Evolutionary conservation across 2,797 vertebrate species (phyloP).

Genomic region (Neostethus bicornis): DNA sequence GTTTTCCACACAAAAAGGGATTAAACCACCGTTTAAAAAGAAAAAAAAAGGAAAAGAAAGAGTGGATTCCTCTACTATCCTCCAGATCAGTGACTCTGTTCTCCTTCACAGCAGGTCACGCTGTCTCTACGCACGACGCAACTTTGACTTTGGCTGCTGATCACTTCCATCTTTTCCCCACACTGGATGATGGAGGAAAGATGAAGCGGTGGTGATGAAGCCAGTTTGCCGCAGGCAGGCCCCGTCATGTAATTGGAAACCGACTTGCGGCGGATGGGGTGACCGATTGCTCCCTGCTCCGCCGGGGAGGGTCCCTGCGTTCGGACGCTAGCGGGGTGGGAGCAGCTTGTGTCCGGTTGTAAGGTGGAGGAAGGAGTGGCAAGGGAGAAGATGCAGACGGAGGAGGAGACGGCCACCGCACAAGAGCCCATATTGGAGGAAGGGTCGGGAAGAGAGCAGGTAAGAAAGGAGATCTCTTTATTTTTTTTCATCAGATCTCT

Average conservation of each 20-base stretch:
- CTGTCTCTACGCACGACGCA: constrained; percentile 41
- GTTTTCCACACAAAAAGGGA: too few species aligned
- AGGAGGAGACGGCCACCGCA: constrained; percentile 81
- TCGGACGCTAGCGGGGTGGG: constrained; percentile 74
- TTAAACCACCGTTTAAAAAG: too few species aligned
- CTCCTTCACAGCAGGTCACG: constrained; percentile 40
- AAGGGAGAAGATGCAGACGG: constrained; percentile 80
- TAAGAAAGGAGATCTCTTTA: constrained; percentile 49
- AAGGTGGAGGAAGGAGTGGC: constrained; percentile 59
- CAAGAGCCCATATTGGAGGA: constrained; percentile 82
- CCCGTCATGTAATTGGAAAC: constrained; percentile 74
- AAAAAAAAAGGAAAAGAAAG: not conserved
- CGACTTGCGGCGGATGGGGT: constrained; percentile 82
- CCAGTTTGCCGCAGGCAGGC: constrained; percentile 76
- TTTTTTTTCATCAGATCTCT: too few species aligned
- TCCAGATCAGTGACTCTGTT: constrained; percentile 26
- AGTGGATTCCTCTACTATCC: constrained; percentile 10
- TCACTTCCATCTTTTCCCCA: not conserved
- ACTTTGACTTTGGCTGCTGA: constrained; percentile 37
- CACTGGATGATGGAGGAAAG: constrained; percentile 9
- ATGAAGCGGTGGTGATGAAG: constrained; percentile 66
- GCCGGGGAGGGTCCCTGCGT: constrained; percentile 77
- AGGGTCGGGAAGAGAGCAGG: constrained; percentile 82
- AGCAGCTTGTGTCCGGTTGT: constrained; percentile 68
- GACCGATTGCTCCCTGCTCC: constrained; percentile 76